Evolutionary conservation across 1,140 invertebrate species (phyloP), one percentile per base, ranked within the genome.

Genomic region (Oryctes rhinoceros): DNA sequence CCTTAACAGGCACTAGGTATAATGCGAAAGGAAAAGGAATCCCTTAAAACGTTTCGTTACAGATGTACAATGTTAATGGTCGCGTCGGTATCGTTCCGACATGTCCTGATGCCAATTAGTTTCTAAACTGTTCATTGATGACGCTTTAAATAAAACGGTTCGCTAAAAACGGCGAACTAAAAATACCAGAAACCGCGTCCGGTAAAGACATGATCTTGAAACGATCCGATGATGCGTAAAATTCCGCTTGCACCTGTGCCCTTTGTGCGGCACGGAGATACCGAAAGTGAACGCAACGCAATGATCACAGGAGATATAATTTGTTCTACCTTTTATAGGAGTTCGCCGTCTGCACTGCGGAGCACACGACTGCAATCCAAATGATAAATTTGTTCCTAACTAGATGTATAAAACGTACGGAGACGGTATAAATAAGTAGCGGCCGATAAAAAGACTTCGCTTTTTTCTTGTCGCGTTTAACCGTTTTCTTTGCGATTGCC

Each of bases 301-400:
- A 71, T 71, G 65, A 71, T 71, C 65, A 71, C 65, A 71, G 65
- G 65, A 71, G 65, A 71, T 71, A 71, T 71, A 71, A 71, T 71
- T 71, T 71, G 65, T 71, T 71, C 65, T 71, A 71, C 65, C 65
- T 24, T 71, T 71, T 71, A 71, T 37, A 71, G 65, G 39, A 24
- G 35, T 37, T 35, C 65, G 65, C 35, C 65, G 65, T 71, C 65
- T 71, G 65, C 35, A 24, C 35, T 71, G 39, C 65, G 65, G 18
- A 71, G 65, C 65, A 71, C 65, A 71, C 65, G 65, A 71, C 65
- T 71, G 65, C 65, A 71, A 71, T 71, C 35, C 35, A 71, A 71
- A 71, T 71, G 65, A 71, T 71, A 35, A 71, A 71, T 71, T 71
- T 71, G 65, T 71, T 71, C 65, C 65, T 71, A 71, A 71, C 65